Evolutionary conservation across 2,797 vertebrate species (phyloP), one percentile per base, ranked within the genome.

Genomic region (Taeniopygia guttata): DNA sequence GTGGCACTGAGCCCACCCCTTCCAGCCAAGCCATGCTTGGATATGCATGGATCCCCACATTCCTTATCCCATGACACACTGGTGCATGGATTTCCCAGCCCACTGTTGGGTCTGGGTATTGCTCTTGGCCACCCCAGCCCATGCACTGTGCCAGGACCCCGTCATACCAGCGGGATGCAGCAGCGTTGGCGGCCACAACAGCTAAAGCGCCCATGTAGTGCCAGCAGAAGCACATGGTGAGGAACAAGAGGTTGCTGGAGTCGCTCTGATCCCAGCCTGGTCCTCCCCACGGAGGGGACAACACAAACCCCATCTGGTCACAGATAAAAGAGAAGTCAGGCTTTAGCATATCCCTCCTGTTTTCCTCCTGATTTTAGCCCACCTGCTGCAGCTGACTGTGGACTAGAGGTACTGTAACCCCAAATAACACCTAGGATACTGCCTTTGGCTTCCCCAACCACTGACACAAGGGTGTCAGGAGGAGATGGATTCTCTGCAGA

Each of bases 211-310:
- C 96, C 2, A 97, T 52, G 9, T 98, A 97, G 95, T 99, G 99
- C 99, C 99, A 99, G 96, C 98, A 99, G 98, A 98, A 99, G 91
- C 99, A 99, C 98, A 99, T 98, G 32, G 99, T 99, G 95, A 99
- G 94, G 45, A 99, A 99, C 93, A 98, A 98, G 83, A 99, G 42
- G 92, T 99, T 99, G 76, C 23, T 70, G 5, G 97, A 96, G 19
- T 94, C 84, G 0, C 78, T 84, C 90, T 97, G 93, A 52, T 99
- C 97, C 99, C 99, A 99, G 32, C 95, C 10, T 0, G 95, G 93
- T 5, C 93, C 95, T 93, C 98, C 99, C n/a, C 96, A 98, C 0
- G 98, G 97, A 34, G 99, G 99, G 87, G 96, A 99, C 70, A 99
- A 97, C 38, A 99, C 99, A 80, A 99, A 99, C n/a, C 98, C 99